Evolutionary conservation across 2,888 invertebrate species (phyloP).

Genomic region (Yponomeuta sedellus): DNA sequence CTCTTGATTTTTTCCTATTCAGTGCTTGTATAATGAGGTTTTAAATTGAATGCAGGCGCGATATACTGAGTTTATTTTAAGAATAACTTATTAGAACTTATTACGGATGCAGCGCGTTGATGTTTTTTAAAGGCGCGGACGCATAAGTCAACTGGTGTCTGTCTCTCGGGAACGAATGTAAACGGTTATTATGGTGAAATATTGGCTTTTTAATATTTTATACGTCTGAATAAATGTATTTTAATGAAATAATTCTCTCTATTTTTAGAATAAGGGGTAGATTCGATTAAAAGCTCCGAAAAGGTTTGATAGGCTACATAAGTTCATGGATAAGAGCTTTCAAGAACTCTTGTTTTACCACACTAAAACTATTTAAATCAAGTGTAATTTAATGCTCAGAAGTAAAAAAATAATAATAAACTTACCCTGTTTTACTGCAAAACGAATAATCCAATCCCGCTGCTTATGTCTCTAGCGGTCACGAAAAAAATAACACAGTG

Average conservation of each 20-base stretch:
- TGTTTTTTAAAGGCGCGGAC: slow-evolving; percentile 37
- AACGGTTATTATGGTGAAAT: not conserved
- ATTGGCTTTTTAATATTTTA: too few relatives aligned
- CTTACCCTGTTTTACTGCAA: slow-evolving; percentile 13
- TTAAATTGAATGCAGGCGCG: not conserved
- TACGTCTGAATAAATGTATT: too few relatives aligned
- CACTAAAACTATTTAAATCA: not conserved
- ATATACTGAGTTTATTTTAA: slow-evolving; percentile 6
- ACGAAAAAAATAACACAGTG: slow-evolving; percentile 32
- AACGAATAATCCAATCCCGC: slow-evolving; percentile 12
- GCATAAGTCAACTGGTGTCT: not conserved
- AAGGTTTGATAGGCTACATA: not conserved
- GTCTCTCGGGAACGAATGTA: slow-evolving; percentile 21
- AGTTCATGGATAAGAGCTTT: too few relatives aligned
- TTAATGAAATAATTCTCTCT: not conserved
- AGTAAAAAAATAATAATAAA: not conserved
- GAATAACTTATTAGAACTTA: slow-evolving; percentile 14
- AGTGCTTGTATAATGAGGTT: not conserved
- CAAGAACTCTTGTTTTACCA: too few relatives aligned
- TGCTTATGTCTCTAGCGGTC: not conserved
- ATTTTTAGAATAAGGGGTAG: not conserved
- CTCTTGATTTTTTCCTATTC: not conserved
- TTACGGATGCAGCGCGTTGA: slow-evolving; percentile 47
- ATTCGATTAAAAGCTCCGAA: not conserved
- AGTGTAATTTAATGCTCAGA: not conserved